These are phyloP conservation scores for Acronicta aceris DNA, from an alignment of 2,888 invertebrate genomes.

Conservation along the genomic window DNA sequence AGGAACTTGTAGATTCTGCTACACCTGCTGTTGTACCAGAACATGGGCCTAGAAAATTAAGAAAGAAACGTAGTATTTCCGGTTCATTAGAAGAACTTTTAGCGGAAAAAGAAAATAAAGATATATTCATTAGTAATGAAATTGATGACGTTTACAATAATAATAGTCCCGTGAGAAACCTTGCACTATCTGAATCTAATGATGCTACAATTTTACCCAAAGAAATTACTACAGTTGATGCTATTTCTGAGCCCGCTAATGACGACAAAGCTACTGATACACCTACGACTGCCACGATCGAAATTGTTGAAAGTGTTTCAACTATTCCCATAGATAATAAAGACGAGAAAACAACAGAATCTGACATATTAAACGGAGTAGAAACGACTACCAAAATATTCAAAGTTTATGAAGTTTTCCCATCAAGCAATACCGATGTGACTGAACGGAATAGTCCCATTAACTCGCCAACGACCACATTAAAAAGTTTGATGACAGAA, in stretches of 20 bases:
- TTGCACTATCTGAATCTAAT: conserved; percentile 57
- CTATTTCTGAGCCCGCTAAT: conserved; percentile 65
- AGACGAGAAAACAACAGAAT: conserved; percentile 65
- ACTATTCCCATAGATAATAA: conserved; percentile 75
- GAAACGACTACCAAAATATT: conserved; percentile 79
- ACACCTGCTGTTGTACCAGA: conserved; percentile 91
- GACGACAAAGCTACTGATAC: conserved; percentile 59
- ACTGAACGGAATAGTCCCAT: conserved; percentile 59
- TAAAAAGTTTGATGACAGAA: conserved; percentile 74
- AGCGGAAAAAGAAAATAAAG: conserved; percentile 75
- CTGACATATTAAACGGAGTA: conserved; percentile 67
- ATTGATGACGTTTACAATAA: conserved; percentile 76
- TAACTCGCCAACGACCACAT: conserved; percentile 66
- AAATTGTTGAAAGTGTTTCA: conserved; percentile 80
- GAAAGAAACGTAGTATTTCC: conserved; percentile 75
- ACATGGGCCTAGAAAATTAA: conserved; percentile 90
- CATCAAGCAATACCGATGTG: conserved; percentile 63
- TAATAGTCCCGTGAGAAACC: conserved; percentile 63
- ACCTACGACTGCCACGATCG: conserved; percentile 61
- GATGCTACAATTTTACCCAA: conserved; percentile 55
- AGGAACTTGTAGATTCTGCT: conserved; percentile 86
- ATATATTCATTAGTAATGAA: conserved; percentile 84
- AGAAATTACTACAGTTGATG: conserved; percentile 71
- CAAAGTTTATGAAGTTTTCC: conserved; percentile 81
- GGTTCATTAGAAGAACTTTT: conserved; percentile 81